Percentiles rank a stretch among this genome's conserved stretches.
Evolutionary conservation across 1,140 invertebrate species (phyloP).

Genomic region (Bombus polaris): DNA sequence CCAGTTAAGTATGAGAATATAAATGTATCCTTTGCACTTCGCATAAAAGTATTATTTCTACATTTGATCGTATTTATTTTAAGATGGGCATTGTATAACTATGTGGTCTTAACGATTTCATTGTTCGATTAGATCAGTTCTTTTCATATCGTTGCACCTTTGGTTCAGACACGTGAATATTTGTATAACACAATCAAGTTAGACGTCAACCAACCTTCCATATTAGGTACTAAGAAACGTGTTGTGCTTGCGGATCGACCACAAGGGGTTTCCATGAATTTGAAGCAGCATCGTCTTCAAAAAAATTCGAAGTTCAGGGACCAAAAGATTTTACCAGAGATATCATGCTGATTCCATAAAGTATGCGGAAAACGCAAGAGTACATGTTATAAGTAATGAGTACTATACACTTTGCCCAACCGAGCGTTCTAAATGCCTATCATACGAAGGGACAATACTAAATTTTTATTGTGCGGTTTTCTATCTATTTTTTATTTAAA

Average conservation of each 20-base stretch:
- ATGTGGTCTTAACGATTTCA: background rate
- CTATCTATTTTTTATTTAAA: background rate
- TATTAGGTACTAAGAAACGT: background rate
- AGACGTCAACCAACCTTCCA: background rate
- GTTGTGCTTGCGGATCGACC: background rate
- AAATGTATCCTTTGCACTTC: background rate
- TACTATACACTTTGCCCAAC: background rate
- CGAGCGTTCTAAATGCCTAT: background rate
- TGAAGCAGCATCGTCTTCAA: background rate
- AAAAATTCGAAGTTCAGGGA: background rate
- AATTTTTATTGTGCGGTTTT: background rate
- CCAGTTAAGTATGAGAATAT: background rate
- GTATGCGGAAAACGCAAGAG: background rate
- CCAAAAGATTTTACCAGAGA: background rate
- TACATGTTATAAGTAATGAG: background rate
- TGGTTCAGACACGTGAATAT: background rate
- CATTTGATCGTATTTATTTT: background rate
- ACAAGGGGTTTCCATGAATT: constrained; percentile 8
- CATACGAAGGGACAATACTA: background rate
- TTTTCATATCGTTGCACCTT: background rate
- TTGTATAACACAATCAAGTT: background rate
- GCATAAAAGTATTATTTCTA: too few relatives aligned
- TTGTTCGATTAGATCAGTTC: background rate
- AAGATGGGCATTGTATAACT: background rate
- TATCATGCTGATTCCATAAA: background rate